These are phyloP conservation scores for Petaurus breviceps DNA, from an alignment of 2,113 vertebrate species.

Conservation along the genomic window DNA sequence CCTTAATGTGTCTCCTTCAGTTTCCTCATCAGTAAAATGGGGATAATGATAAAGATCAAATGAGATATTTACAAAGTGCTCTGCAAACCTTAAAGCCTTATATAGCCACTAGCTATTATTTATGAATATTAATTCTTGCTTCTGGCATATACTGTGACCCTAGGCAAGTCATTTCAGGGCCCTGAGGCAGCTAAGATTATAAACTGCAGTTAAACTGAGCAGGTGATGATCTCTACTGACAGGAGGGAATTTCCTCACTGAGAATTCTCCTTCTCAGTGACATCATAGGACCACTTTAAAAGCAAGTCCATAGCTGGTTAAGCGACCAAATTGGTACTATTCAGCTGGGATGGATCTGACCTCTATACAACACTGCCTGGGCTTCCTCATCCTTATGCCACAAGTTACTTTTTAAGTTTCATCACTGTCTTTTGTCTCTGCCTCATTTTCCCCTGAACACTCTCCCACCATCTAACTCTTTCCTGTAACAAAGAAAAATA, in stretches of 20 bases:
- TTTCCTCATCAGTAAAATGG: not conserved
- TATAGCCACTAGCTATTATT: not conserved
- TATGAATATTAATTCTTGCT: not conserved
- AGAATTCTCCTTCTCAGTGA: not conserved
- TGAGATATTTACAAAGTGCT: not conserved
- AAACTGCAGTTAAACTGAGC: not conserved
- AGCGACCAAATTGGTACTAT: not conserved
- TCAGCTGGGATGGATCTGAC: not conserved
- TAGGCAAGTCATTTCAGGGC: not conserved
- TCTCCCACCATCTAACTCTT: not conserved
- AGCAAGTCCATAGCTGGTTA: not conserved
- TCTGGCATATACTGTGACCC: not conserved
- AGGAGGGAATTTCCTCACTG: not conserved
- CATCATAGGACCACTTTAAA: not conserved
- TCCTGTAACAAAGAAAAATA: not conserved
- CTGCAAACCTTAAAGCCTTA: not conserved
- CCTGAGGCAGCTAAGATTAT: not conserved
- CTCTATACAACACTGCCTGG: not conserved
- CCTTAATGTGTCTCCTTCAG: not conserved
- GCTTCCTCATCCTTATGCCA: not conserved
- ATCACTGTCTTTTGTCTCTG: not conserved
- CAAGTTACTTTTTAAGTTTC: not conserved
- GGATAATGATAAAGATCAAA: not conserved
- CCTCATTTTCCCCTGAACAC: not conserved
- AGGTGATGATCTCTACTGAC: not conserved